Evolutionary conservation across 2,797 vertebrate species (phyloP), one percentile per base, ranked within the genome.

Genomic region (Cephalopachus bancanus): DNA sequence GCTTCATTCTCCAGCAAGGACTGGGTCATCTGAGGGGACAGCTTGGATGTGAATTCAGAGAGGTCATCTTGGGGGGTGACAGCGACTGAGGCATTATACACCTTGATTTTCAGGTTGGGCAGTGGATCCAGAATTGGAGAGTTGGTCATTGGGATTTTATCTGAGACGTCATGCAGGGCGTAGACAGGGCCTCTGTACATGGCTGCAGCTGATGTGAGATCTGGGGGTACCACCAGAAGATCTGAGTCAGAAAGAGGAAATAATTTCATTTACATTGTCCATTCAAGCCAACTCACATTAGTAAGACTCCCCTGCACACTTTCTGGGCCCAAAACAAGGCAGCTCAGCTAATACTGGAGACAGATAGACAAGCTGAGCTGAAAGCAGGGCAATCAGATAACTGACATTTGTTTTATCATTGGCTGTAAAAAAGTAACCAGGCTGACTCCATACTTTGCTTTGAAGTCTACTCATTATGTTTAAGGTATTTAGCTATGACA

Each of bases 91-190:
- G 99, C 99, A 98, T 99, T 99, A 97, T 99, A 99, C 91, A 99
- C 99, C 98, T 99, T 99, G 98, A 99, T 99, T 98, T 99, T 99
- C 98, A 99, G 98, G 98, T 99, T 99, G 81, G 99, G 99, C 64
- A 99, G 98, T 0, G 99, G 99, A 97, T 99, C 99, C 94, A 99
- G 98, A 93, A 99, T 99, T 0, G 99, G 99, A 26, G 99, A 99
- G 98, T 99, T 99, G 97, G 99, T 99, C 99, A 99, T 99, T 76
- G 99, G 99, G 97, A 99, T 99, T 98, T 99, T 99, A 98, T 99
- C 99, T 0, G 99, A 99, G 95, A 99, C 99, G 1, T 99, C 99
- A 3, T 99, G 99, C 96, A 99, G 99, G 71, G 99, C 99, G 0
- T 99, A 99, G 92, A 99, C 99, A 0, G 99, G 99, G 17, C 99